Conservation (phyloP, 1,140 invertebrate genomes). For the Eubasilissa regina region DNA sequence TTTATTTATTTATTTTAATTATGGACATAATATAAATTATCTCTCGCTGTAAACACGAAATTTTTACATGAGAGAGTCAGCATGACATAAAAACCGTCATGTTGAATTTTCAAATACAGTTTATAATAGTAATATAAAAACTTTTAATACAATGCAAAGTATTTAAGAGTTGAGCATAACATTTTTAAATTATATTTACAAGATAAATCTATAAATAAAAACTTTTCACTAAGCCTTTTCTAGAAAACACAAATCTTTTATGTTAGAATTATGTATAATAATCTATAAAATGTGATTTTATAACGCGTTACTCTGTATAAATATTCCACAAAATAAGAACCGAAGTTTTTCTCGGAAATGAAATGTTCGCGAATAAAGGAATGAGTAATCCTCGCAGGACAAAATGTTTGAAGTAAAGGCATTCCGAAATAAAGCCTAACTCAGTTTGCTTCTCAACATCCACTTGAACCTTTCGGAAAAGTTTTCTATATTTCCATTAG, state of each 20-base stretch:
- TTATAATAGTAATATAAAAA: too few relatives aligned
- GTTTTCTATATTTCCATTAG: slow-evolving; percentile 46
- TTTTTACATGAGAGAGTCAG: too few relatives aligned
- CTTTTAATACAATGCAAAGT: too few relatives aligned
- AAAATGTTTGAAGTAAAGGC: slow-evolving; percentile 33
- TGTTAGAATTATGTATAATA: neutral
- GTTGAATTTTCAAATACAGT: too few relatives aligned
- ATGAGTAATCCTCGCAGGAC: slow-evolving; percentile 27
- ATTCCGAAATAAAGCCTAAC: slow-evolving; percentile 32
- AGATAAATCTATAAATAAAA: too few relatives aligned
- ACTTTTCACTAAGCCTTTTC: too few relatives aligned
- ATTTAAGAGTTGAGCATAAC: too few relatives aligned
- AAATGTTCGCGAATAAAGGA: slow-evolving; percentile 11
- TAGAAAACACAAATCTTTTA: neutral
- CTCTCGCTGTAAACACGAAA: too few relatives aligned
- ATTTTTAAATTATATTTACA: too few relatives aligned
- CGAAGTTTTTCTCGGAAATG: slow-evolving; percentile 10
- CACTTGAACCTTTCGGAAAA: slow-evolving; percentile 42
- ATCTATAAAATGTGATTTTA: neutral
- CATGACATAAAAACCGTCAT: too few relatives aligned
- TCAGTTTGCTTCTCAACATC: slow-evolving; percentile 30
- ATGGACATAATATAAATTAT: too few relatives aligned
- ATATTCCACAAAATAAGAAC: slow-evolving; percentile 2
- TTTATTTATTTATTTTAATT: too few relatives aligned
- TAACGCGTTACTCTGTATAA: neutral